phyloP scores from a whole-genome alignment of 1,140 invertebrate species.

The Drosophila pruinosa region DNA sequence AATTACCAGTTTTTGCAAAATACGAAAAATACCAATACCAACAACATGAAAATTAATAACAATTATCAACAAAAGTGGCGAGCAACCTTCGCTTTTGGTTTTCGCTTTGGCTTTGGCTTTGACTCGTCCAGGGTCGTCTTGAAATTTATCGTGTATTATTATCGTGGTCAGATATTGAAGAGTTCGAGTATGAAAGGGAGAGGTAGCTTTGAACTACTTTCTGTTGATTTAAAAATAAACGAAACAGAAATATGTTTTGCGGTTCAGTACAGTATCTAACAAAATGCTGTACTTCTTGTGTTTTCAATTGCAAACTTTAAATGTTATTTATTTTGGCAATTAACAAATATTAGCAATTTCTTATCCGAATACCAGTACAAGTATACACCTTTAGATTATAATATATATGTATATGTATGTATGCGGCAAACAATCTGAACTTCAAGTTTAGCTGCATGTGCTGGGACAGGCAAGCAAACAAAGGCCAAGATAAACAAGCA shows the following conservation, averaged over 20 bases:
- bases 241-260: no score
- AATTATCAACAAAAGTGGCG: conserved; percentile 43
- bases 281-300: neutral
- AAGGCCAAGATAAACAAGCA: conserved; percentile 47
- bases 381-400: neutral
- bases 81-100: conserved; percentile 42
- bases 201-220: neutral
- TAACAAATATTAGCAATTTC: conserved; percentile 7
- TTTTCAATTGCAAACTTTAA: neutral
- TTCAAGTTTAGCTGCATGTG: conserved; percentile 31
- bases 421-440: conserved; percentile 50
- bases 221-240: neutral
- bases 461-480: conserved; percentile 49
- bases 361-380: neutral
- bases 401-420: neutral
- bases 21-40: neutral
- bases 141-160: conserved; percentile 17
- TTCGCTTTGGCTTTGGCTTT: conserved; percentile 42
- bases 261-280: no score
- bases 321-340: neutral
- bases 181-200: neutral
- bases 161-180: neutral
- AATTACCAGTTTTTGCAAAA: neutral
- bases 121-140: conserved; percentile 34
- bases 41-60: conserved; percentile 35